Conservation (phyloP, 2,113 vertebrate genomes). For the Ptilorrhoa leucosticta region DNA sequence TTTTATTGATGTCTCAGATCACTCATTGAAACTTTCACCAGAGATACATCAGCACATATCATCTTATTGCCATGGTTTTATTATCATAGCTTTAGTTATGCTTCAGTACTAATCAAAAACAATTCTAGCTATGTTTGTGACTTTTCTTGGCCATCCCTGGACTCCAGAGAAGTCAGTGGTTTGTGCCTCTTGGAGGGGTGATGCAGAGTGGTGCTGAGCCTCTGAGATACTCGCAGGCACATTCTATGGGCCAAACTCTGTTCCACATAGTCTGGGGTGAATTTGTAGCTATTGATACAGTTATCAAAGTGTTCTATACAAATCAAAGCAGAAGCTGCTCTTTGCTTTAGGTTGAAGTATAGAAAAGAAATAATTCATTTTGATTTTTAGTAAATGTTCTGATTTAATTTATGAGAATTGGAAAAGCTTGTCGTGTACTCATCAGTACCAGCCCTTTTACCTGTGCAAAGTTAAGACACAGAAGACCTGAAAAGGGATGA, state of each 20-base stretch:
- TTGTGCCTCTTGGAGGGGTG: background rate
- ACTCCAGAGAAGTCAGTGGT: background rate
- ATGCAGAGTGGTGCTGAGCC: background rate
- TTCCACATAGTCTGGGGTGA: background rate
- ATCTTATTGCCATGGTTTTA: background rate
- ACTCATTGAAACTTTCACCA: background rate
- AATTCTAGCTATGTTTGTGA: background rate
- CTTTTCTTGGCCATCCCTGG: background rate
- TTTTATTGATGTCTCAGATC: background rate
- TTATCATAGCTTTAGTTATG: background rate
- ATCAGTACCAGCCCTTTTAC: background rate
- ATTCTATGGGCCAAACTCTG: background rate
- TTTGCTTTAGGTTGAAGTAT: background rate
- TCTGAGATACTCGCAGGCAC: rapidly evolving
- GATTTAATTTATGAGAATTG: background rate
- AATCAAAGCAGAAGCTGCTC: background rate
- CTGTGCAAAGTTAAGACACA: background rate
- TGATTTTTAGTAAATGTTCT: background rate
- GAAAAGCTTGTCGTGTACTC: background rate
- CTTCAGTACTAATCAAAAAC: background rate
- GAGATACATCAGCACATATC: background rate
- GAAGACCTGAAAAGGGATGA: background rate
- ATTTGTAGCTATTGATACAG: background rate
- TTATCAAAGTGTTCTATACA: background rate
- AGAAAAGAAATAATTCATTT: background rate